These are phyloP conservation scores for Caerostris extrusa DNA, from an alignment of 1,140 invertebrate species.

Conservation along the genomic window DNA sequence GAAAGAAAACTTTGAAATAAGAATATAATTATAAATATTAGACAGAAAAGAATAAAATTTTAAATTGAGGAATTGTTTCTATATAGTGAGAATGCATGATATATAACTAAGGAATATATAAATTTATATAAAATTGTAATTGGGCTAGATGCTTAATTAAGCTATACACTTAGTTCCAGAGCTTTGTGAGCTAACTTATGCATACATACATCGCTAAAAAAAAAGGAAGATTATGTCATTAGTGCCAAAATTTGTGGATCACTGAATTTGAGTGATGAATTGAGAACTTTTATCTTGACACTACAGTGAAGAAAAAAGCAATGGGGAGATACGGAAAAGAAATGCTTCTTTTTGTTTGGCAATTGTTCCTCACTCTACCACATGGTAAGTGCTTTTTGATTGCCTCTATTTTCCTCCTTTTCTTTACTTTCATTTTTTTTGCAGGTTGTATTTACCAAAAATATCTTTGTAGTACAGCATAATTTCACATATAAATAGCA, in stretches of 20 bases:
- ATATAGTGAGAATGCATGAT: no score
- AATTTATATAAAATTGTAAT: background rate
- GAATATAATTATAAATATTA: no score
- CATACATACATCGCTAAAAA: background rate
- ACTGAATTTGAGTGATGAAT: background rate
- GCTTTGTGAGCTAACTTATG: background rate
- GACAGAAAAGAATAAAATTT: no score
- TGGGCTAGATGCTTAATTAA: background rate
- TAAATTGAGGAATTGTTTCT: no score
- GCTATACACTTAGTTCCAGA: background rate
- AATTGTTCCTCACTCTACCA: conserved; percentile 38
- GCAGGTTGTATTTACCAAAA: no score
- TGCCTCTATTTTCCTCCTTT: no score
- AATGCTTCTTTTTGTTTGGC: conserved; percentile 26
- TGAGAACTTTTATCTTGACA: background rate
- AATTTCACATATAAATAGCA: no score
- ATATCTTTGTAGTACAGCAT: no score
- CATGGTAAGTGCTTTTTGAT: conserved; percentile 1
- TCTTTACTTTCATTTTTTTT: no score
- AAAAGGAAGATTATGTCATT: background rate
- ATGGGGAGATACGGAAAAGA: background rate
- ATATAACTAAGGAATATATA: no score
- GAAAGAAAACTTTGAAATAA: no score
- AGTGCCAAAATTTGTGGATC: background rate
- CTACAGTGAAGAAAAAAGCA: background rate